A percentile compares a stretch with the other conserved stretches of the same genome.
phyloP scores from a whole-genome alignment of 2,113 vertebrate species.

The Leptobrachium ailaonicum region DNA sequence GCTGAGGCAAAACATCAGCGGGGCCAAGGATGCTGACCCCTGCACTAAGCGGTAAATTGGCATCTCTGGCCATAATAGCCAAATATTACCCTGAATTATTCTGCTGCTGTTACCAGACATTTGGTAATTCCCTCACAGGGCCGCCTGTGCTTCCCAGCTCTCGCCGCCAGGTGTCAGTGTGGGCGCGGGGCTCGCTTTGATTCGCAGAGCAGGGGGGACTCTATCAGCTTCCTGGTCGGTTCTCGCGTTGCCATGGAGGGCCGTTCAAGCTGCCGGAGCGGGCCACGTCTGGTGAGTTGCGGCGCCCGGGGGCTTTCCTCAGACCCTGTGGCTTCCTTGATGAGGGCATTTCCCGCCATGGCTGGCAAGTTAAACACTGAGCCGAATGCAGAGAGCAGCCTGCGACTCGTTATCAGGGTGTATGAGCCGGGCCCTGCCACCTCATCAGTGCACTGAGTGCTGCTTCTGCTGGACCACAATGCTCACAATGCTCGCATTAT shows the following conservation, averaged over 20 bases:
- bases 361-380: too few relatives aligned
- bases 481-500: too few relatives aligned
- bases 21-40: too few relatives aligned
- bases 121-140: too few relatives aligned
- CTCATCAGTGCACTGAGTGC: background rate
- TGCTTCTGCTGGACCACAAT: too few relatives aligned
- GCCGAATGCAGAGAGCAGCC: background rate
- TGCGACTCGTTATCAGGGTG: background rate
- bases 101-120: too few relatives aligned
- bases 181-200: background rate
- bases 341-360: too few relatives aligned
- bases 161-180: constrained; percentile 2
- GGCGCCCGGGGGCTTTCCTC: background rate
- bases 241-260: constrained; percentile 19
- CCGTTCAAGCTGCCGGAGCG: background rate
- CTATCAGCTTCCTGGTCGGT: background rate
- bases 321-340: too few relatives aligned
- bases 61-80: too few relatives aligned
- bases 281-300: constrained; percentile 3
- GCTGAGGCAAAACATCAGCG: too few relatives aligned
- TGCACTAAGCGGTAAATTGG: too few relatives aligned
- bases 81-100: too few relatives aligned
- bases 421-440: background rate
- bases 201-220: background rate
- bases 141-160: background rate